Conservation (phyloP, 2,888 invertebrate species). For the Hypselothyrea guttata region DNA sequence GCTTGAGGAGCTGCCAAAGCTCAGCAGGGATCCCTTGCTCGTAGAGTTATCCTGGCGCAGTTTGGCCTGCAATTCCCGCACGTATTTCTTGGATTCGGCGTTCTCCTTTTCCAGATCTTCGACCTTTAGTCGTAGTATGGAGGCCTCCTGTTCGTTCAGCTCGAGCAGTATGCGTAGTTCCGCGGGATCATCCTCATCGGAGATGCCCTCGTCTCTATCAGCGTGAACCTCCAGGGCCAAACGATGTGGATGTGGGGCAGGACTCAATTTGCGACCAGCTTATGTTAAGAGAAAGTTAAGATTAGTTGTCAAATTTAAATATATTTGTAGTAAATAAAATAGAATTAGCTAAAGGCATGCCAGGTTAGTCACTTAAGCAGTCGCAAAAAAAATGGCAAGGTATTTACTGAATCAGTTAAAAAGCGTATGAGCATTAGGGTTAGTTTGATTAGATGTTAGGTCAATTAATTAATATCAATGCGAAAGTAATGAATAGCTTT, state of each 20-base stretch:
- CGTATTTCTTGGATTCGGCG: constrained; percentile 88
- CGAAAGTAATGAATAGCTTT: no score
- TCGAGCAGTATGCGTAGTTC: constrained; percentile 93
- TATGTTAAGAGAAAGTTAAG: neutral
- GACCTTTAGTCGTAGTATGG: constrained; percentile 91
- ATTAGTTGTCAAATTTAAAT: neutral
- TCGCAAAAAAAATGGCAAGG: constrained; percentile 84
- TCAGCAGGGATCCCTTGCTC: constrained; percentile 56
- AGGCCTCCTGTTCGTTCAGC: constrained; percentile 94
- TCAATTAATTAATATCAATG: no score
- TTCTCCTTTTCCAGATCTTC: constrained; percentile 92
- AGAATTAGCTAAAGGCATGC: constrained; percentile 17
- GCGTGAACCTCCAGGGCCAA: constrained; percentile 86
- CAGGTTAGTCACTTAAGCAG: constrained; percentile 78
- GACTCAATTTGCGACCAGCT: constrained; percentile 87
- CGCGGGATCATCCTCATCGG: constrained; percentile 91
- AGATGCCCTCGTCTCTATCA: constrained; percentile 89
- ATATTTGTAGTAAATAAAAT: neutral
- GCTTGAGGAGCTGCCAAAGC: constrained; percentile 54
- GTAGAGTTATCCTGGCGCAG: constrained; percentile 78
- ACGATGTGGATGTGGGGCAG: constrained; percentile 86
- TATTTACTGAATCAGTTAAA: constrained; percentile 40
- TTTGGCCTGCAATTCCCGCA: constrained; percentile 90
- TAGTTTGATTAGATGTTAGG: constrained; percentile 38
- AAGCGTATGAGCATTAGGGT: constrained; percentile 59